These are phyloP conservation scores for Kradibia gibbosae DNA, from an alignment of 1,140 invertebrate genomes.

Conservation along the genomic window DNA sequence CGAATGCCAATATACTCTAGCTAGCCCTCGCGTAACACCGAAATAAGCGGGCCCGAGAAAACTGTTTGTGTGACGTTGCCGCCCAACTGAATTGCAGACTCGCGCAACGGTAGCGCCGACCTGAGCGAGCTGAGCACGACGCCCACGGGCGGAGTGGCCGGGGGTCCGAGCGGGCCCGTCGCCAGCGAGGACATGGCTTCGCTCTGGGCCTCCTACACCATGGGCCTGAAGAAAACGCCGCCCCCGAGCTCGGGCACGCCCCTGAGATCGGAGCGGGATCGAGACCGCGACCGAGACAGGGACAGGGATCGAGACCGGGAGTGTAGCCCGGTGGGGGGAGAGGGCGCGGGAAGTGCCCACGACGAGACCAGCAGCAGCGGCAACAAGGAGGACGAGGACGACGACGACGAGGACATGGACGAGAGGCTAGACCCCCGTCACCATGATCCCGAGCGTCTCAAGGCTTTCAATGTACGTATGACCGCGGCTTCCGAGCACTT, in stretches of 20 bases:
- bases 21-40: background rate
- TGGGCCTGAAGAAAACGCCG: constrained; percentile 78
- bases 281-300: constrained; percentile 54
- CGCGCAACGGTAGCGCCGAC: constrained; percentile 64
- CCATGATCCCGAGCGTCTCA: constrained; percentile 95
- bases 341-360: constrained; percentile 82
- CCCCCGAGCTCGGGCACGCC: constrained; percentile 75
- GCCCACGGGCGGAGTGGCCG: constrained; percentile 58
- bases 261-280: constrained; percentile 64
- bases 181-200: constrained; percentile 80
- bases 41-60: background rate
- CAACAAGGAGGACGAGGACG: constrained; percentile 93
- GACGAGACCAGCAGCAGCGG: constrained; percentile 93
- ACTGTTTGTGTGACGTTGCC: background rate
- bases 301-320: constrained; percentile 68
- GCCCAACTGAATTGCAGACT: constrained; percentile 59
- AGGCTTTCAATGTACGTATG: constrained; percentile 91
- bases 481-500: background rate
- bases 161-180: constrained; percentile 60
- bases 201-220: constrained; percentile 84
- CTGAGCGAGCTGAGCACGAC: constrained; percentile 61
- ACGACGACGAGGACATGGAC: constrained; percentile 88
- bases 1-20: no score
- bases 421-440: constrained; percentile 90
- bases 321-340: constrained; percentile 75